phyloP scores from a whole-genome alignment of 2,113 vertebrate genomes.

The Caracal caracal region DNA sequence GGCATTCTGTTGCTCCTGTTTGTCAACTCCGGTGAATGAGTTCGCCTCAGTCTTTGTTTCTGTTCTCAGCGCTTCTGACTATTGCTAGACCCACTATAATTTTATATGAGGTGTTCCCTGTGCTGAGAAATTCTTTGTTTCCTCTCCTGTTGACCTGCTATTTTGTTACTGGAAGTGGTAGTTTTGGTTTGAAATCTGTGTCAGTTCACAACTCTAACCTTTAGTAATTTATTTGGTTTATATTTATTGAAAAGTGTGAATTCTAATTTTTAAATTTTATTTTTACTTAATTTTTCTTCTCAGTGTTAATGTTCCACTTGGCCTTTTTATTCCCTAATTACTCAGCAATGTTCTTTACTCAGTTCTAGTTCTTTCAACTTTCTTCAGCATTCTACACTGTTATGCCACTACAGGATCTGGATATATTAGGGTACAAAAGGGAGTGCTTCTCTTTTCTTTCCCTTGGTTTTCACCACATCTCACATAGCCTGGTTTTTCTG shows the following conservation, averaged over 20 bases:
- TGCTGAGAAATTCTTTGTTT: slow-evolving; percentile 28
- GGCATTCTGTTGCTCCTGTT: not conserved
- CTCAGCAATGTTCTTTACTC: not conserved
- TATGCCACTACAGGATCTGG: not conserved
- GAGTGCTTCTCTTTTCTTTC: not conserved
- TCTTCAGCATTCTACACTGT: not conserved
- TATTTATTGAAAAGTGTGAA: not conserved
- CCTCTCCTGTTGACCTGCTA: not conserved
- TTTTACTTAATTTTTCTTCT: not conserved
- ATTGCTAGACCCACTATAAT: not conserved
- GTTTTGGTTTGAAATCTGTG: not conserved
- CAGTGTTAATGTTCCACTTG: not conserved
- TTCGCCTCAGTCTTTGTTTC: not conserved
- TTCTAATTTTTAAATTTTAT: slow-evolving; percentile 27
- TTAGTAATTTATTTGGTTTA: not conserved
- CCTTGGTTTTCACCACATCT: not conserved
- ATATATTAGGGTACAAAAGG: not conserved
- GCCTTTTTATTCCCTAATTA: not conserved
- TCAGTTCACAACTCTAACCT: not conserved
- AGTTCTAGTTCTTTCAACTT: not conserved
- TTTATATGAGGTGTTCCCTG: not conserved
- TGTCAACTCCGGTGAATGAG: not conserved
- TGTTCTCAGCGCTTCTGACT: not conserved
- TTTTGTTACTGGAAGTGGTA: not conserved
- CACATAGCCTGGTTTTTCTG: not conserved